phyloP scores from a whole-genome alignment of 1,140 invertebrate species.

The Rhizoglyphus robini region DNA sequence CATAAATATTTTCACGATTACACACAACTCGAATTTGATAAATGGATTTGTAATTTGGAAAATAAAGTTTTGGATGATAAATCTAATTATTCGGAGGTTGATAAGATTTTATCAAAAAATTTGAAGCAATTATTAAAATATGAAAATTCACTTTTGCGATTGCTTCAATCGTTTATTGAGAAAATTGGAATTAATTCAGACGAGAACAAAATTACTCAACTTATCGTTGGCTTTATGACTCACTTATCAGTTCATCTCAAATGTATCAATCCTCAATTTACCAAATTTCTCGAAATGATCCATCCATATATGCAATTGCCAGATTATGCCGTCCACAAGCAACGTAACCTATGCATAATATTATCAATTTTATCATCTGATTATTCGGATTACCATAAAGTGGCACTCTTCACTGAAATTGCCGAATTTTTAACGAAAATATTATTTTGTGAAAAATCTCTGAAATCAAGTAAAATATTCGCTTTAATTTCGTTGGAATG shows the following conservation, averaged over 20 bases:
- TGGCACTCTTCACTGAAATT: not conserved
- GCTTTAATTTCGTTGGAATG: not conserved
- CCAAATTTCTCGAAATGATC: no score
- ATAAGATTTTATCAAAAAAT: not conserved
- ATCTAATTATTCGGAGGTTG: not conserved
- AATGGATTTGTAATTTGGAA: not conserved
- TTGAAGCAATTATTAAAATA: not conserved
- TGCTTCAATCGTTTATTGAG: not conserved
- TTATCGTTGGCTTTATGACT: no score
- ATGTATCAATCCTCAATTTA: no score
- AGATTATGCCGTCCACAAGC: not conserved
- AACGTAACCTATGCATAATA: not conserved
- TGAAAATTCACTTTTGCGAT: not conserved
- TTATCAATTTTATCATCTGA: not conserved
- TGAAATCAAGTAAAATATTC: not conserved
- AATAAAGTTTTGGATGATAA: not conserved
- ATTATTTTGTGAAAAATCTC: not conserved
- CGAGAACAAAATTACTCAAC: not conserved
- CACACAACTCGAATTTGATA: not conserved
- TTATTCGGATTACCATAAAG: not conserved
- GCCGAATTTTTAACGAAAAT: not conserved
- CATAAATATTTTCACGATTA: no score
- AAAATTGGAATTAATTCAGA: not conserved
- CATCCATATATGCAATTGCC: not conserved
- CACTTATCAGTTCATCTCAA: no score